Conservation (phyloP, 1,140 invertebrate species). For the Batillaria attramentaria region DNA sequence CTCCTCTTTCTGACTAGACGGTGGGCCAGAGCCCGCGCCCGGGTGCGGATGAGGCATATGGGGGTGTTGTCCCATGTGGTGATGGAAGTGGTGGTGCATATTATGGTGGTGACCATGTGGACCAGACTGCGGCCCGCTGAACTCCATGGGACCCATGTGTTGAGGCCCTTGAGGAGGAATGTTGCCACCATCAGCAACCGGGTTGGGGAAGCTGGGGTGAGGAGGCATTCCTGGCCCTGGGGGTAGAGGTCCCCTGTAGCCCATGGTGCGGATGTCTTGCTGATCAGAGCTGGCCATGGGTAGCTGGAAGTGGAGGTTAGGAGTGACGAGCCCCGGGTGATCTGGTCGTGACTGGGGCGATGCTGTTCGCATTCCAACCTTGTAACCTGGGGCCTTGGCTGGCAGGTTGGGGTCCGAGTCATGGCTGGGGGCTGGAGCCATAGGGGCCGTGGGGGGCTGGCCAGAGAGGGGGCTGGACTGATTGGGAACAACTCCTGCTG, state of each 20-base stretch:
- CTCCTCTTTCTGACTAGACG: conserved; percentile 61
- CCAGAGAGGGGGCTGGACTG: conserved; percentile 58
- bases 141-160: background rate
- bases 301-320: conserved; percentile 31
- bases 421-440: conserved; percentile 76
- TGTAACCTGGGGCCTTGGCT: conserved; percentile 69
- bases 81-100: conserved; percentile 22
- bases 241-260: conserved; percentile 81
- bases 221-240: background rate
- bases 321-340: conserved; percentile 35
- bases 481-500: conserved; percentile 74
- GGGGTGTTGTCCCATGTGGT: background rate
- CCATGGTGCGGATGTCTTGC: conserved; percentile 81
- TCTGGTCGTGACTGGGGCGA: conserved; percentile 46
- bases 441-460: conserved; percentile 56
- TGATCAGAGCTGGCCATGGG: conserved; percentile 30
- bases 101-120: background rate
- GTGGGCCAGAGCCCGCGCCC: conserved; percentile 43
- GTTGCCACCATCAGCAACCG: conserved; percentile 7
- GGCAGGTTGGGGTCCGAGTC: conserved; percentile 70
- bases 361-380: conserved; percentile 47
- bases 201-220: conserved; percentile 6
- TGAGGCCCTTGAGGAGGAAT: background rate
- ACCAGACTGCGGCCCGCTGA: background rate
- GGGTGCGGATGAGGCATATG: conserved; percentile 8